Evolutionary conservation across 2,797 vertebrate genomes (phyloP).

Genomic region (Scolopax rusticola): DNA sequence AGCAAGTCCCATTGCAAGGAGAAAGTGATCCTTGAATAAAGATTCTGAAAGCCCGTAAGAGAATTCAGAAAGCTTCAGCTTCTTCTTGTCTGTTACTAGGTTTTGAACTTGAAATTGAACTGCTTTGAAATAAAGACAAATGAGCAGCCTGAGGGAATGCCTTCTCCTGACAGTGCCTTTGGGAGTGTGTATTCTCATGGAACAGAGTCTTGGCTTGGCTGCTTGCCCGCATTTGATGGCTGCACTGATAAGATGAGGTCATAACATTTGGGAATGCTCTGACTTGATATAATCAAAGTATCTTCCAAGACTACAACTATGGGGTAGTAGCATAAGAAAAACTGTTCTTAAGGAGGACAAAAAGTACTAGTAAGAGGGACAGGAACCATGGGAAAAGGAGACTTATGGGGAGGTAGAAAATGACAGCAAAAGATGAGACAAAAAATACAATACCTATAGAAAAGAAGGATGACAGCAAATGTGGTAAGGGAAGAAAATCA

Average conservation of each 20-base stretch:
- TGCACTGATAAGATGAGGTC: background rate
- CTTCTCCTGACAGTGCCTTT: background rate
- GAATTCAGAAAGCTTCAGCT: background rate
- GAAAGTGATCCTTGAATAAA: background rate
- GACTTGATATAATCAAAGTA: background rate
- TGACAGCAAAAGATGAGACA: background rate
- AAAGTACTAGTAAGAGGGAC: background rate
- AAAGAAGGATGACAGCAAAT: background rate
- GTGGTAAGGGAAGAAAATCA: background rate
- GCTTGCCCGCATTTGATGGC: background rate
- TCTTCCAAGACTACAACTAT: background rate
- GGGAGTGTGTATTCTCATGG: background rate
- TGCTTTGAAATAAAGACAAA: background rate
- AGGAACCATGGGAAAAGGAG: background rate
- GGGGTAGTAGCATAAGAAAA: background rate
- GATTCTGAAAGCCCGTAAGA: background rate
- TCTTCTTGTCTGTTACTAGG: background rate
- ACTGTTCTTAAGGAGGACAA: background rate
- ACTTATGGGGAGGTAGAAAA: background rate
- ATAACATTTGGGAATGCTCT: background rate
- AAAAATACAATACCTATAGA: background rate
- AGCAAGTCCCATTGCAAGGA: background rate
- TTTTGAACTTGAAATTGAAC: slow-evolving; percentile 1
- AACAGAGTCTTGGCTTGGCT: background rate
- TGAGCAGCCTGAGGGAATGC: background rate